These are phyloP conservation scores for Mirounga angustirostris DNA, from an alignment of 2,113 vertebrate genomes.

Conservation along the genomic window DNA sequence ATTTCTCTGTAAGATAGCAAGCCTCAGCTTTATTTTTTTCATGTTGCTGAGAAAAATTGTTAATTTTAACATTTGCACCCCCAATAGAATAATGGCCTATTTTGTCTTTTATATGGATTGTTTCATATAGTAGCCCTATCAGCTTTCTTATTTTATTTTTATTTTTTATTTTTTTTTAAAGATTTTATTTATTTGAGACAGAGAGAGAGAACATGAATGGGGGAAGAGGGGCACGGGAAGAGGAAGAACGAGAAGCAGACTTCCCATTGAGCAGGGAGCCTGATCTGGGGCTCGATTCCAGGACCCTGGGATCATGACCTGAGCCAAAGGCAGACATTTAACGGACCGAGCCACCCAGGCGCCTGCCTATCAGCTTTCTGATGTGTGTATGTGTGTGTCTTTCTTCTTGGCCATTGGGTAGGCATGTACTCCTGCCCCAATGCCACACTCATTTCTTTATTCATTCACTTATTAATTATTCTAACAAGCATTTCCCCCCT, in stretches of 20 bases:
- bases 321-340: too few species aligned
- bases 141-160: neutral
- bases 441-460: neutral
- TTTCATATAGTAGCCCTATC: neutral
- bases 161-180: too few species aligned
- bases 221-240: neutral
- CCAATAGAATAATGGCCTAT: neutral
- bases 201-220: neutral
- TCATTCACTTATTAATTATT: neutral
- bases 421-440: neutral
- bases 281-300: neutral
- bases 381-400: neutral
- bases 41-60: constrained; percentile 5
- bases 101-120: neutral
- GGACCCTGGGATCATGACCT: too few species aligned
- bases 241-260: neutral
- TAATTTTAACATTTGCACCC: neutral
- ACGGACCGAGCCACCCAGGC: too few species aligned
- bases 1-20: neutral
- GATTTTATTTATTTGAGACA: neutral
- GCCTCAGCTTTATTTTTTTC: constrained; percentile 12
- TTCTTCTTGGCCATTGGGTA: neutral
- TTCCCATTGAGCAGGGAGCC: neutral
- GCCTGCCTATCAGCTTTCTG: neutral
- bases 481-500: neutral